Percentiles rank a stretch among this genome's conserved stretches.
Conservation (phyloP, 2,113 vertebrate species). For the Aleadryas rufinucha region DNA sequence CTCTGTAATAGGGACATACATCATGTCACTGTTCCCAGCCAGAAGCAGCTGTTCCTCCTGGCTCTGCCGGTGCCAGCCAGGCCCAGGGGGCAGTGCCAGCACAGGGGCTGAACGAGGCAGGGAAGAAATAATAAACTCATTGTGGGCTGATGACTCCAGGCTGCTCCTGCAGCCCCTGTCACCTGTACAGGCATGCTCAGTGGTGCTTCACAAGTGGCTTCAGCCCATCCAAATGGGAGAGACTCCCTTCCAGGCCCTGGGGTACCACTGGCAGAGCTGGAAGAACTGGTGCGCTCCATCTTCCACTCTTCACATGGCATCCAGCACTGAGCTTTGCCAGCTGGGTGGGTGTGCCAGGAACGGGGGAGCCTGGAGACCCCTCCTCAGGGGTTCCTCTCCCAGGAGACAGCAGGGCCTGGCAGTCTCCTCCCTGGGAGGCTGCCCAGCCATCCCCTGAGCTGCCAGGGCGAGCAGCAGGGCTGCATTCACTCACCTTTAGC, state of each 20-base stretch:
- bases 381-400: accelerated
- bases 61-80: neutral
- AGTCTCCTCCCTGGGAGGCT: neutral
- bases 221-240: accelerated
- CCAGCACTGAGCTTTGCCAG: neutral
- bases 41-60: slow-evolving; percentile 20
- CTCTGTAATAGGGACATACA: neutral
- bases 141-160: neutral
- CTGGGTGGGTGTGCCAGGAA: accelerated
- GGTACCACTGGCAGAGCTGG: accelerated
- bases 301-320: accelerated
- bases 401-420: neutral
- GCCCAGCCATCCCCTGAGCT: neutral
- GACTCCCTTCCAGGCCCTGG: accelerated
- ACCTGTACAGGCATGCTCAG: neutral
- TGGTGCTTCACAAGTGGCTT: accelerated
- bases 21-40: slow-evolving; percentile 3
- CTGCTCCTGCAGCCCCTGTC: neutral
- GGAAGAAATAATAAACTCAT: neutral
- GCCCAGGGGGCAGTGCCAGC: neutral
- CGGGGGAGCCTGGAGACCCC: neutral
- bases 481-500: neutral
- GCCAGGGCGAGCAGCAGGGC: neutral
- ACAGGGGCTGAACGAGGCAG: neutral
- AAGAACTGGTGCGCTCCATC: accelerated